Evolutionary conservation across 2,888 invertebrate species (phyloP), one percentile per base, ranked within the genome.

Genomic region (Drosophila sordidula): DNA sequence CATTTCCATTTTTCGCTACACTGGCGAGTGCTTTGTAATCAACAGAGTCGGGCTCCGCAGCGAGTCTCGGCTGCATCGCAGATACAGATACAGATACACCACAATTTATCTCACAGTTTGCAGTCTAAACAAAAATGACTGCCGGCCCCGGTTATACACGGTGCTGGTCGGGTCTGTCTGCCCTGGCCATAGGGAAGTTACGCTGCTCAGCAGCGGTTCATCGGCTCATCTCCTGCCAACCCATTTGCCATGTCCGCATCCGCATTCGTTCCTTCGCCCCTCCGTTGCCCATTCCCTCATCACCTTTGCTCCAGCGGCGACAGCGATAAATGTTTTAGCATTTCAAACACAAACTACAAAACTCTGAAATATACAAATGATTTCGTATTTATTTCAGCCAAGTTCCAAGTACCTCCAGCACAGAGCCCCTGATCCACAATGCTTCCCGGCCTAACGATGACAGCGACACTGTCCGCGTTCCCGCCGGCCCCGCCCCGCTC

Each of bases 41-140:
- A 89, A 72, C 77, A 80, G 61, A 65, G 63, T 65, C 59, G 56
- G 59, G 75, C 63, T 75, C 42, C 50, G 57, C 70, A 54, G 49
- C 47, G 57, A 25, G 72, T 42, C 49, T 42, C 44, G 32, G 16
- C 36, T 57, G 61, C 71, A 51, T 45, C 26, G 52, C 81, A 71
- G 80, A 82, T 83, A 71, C 82, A 82, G 75, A 85, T 85, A 88
- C 80, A 80, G 81, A 83, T 84, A 89, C 76, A 67, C 74, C 80
- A 77, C 89, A 81, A 85, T 85, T 85, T 84, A 84, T 84, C 83
- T 84, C 83, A 83, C 85, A 85, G 85, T 85, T 89, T 89, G 85
- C 89, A 88, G 85, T 85, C 90, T 86, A 89, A 89, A 89, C 90
- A 88, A 88, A 85, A 81, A 80, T 87, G 87, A 81, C 85, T 83